phyloP scores from a whole-genome alignment of 2,113 vertebrate species.

The Bujurquina vittata region DNA sequence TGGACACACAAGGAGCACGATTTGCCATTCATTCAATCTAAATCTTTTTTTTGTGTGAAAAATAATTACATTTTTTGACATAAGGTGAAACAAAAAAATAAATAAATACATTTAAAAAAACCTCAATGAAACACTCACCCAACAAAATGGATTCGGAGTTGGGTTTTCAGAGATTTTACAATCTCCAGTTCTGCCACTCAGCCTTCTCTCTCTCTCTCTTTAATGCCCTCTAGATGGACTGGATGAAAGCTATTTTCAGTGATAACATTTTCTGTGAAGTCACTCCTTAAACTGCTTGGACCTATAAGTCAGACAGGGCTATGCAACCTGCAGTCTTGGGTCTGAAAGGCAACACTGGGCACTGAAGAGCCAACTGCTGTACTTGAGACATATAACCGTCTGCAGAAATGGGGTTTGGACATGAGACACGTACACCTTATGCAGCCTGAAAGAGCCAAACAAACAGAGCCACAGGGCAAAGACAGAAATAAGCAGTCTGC shows the following conservation, averaged over 20 bases:
- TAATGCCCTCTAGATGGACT: not conserved
- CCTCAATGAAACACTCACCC: not conserved
- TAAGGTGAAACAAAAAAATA: not conserved
- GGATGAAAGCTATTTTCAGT: not conserved
- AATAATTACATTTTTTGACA: not conserved
- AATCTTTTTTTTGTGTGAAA: conserved; percentile 4
- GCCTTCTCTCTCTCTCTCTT: not conserved
- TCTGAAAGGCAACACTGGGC: not conserved
- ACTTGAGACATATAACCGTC: not conserved
- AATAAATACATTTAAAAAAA: not conserved
- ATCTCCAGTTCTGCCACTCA: not conserved
- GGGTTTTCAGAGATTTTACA: not conserved
- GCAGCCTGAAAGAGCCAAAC: not conserved
- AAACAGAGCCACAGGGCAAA: not conserved
- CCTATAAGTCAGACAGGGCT: not conserved
- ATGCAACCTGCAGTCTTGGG: not conserved
- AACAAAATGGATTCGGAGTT: not conserved
- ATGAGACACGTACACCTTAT: not conserved
- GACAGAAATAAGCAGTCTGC: not conserved
- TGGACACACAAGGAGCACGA: conserved; percentile 32
- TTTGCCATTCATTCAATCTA: conserved; percentile 43
- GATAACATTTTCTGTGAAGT: conserved; percentile 1
- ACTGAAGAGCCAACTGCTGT: not conserved
- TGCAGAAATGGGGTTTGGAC: not conserved
- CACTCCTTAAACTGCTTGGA: not conserved